Percentiles rank a stretch among this genome's conserved stretches.
These are phyloP conservation scores for Eupleurogrammus muticus DNA, from an alignment of 2,797 vertebrate species.

Conservation along the genomic window DNA sequence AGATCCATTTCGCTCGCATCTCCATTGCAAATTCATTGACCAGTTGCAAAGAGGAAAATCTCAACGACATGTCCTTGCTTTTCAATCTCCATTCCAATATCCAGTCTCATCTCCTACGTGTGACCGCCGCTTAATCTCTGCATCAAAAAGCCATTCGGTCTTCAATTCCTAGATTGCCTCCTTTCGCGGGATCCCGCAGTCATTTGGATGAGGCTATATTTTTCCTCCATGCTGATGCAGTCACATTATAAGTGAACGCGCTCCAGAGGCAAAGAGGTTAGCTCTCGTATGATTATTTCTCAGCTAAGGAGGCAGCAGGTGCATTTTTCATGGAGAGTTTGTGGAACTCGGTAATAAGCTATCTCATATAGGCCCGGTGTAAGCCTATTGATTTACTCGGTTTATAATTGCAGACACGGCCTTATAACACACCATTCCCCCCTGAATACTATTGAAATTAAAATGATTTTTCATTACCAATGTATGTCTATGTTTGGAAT, in stretches of 20 bases:
- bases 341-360: constrained; percentile 21
- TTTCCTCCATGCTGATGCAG: constrained; percentile 13
- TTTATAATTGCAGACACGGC: constrained; percentile 21
- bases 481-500: too few species aligned
- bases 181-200: constrained; percentile 26
- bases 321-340: constrained; percentile 46
- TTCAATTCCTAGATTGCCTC: constrained; percentile 45
- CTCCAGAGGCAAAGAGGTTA: constrained; percentile 38
- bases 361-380: not conserved
- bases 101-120: constrained; percentile 42
- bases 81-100: constrained; percentile 67
- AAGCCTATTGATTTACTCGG: constrained; percentile 19
- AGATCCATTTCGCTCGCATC: constrained; percentile 35
- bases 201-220: constrained; percentile 28
- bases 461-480: too few species aligned
- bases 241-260: constrained; percentile 16
- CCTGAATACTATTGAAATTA: too few species aligned
- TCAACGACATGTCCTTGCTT: constrained; percentile 64
- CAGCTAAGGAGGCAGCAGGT: constrained; percentile 16
- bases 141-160: constrained; percentile 49
- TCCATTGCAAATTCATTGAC: constrained; percentile 63
- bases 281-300: constrained; percentile 38
- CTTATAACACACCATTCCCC: too few species aligned
- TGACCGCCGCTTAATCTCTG: constrained; percentile 5
- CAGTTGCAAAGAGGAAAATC: constrained; percentile 43